phyloP scores from a whole-genome alignment of 2,113 vertebrate species.

The Enhydra lutris region DNA sequence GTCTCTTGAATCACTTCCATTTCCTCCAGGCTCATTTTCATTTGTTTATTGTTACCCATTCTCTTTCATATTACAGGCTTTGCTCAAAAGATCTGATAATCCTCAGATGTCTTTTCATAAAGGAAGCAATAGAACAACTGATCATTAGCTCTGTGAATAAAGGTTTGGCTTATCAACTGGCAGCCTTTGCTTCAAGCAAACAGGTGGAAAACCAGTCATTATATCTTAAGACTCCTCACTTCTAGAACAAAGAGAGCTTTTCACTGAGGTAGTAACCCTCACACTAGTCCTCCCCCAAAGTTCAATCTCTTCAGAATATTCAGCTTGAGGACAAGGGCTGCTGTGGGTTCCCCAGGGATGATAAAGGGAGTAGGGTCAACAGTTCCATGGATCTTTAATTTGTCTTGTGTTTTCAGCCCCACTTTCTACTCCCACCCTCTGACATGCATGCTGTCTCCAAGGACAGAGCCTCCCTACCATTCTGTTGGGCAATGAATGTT shows the following conservation, averaged over 20 bases:
- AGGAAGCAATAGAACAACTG: neutral
- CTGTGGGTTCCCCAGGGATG: neutral
- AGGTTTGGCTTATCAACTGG: neutral
- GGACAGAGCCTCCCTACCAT: neutral
- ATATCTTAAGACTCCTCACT: neutral
- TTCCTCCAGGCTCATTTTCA: neutral
- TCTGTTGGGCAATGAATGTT: neutral
- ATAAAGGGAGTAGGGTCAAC: neutral
- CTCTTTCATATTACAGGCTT: neutral
- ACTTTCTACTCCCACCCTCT: neutral
- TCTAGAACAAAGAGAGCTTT: neutral
- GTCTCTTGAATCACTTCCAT: neutral
- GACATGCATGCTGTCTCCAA: neutral
- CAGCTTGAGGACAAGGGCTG: neutral
- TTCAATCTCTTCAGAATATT: neutral
- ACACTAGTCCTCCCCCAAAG: neutral
- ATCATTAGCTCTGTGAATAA: neutral
- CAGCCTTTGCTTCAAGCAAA: neutral
- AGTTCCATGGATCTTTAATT: neutral
- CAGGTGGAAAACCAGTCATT: neutral
- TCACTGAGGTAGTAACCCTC: neutral
- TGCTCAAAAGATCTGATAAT: neutral
- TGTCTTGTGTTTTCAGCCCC: neutral
- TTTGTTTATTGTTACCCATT: neutral
- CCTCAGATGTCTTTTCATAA: neutral